Base-by-base conservation (phyloP, 2,113 vertebrate genomes). In the Eublepharis macularius region DNA sequence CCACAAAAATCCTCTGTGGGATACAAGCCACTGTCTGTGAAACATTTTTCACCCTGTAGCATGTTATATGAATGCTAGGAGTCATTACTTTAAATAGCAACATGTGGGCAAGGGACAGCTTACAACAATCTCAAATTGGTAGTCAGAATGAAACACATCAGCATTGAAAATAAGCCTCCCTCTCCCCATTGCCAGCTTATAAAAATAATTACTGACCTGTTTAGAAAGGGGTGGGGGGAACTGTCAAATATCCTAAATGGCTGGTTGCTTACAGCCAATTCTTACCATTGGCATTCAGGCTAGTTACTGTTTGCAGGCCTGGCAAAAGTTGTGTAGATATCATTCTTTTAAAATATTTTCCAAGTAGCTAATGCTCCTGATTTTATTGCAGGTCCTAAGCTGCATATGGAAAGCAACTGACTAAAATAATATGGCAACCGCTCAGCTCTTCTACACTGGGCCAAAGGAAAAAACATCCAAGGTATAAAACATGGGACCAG, bases 381-480 rank as follows among this genome's bases (percentile, higher is more conserved):
- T 49, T 51, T 73, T 82, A 69, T 76, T 81, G 60, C 66, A 95
- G 94, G 70, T 86, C 89, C 78, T 24, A 51, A 81, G 17, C 83
- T 90, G 21, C 83, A 83, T 73, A 82, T 78, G 78, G 77, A 92
- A 90, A 80, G 77, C 88, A 89, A 45, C 11, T 68, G 72, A 81
- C 69, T 70, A 89, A 69, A 84, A 75, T 43, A 66, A 29, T n/a
- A 97, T 96, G 96, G 87, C 95, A 45, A 83, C 91, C 84, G 84
- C 87, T 16, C 95, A 96, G 81, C 87, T 94, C 19, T 81, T 82
- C 76, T 87, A 70, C 3, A 26, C 73, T 1, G 70, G 80, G 75
- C 87, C 79, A 63, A 94, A 88, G 89, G 87, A 36, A 4, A 95
- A 92, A 65, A 11, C 70, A 80, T 13, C n/a, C 87, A 93, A 95